These are phyloP conservation scores for Ophioderma brevispina DNA, from an alignment of 35 echinoderm and acorn worm species.

Conservation along the genomic window DNA sequence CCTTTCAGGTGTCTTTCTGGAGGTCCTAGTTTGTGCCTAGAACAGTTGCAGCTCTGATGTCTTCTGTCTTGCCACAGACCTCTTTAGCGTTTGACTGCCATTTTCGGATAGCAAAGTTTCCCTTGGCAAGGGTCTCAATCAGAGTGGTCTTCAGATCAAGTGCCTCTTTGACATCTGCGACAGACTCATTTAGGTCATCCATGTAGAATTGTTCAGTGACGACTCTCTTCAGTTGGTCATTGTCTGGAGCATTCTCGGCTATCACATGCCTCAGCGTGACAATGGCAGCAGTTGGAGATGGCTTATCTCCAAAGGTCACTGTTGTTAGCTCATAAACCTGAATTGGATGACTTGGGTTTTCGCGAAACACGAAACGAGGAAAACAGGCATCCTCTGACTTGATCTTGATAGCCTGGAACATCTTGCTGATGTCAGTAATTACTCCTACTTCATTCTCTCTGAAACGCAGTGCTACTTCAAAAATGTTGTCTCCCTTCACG, in stretches of 20 bases:
- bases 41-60: slow-evolving; percentile 38
- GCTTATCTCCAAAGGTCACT: slow-evolving; percentile 72
- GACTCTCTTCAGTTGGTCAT: too few species aligned
- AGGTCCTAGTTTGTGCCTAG: slow-evolving; percentile 65
- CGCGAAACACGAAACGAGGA: slow-evolving; percentile 75
- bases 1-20: slow-evolving; percentile 1
- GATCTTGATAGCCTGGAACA: slow-evolving; percentile 74
- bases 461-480: slow-evolving; percentile 73
- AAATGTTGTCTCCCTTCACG: slow-evolving; percentile 72
- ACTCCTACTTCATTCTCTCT: slow-evolving; percentile 72
- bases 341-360: slow-evolving; percentile 69
- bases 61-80: slow-evolving; percentile 69
- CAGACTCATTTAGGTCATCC: too few species aligned
- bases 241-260: too few species aligned
- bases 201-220: too few species aligned
- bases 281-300: slow-evolving; percentile 69
- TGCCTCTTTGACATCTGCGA: slow-evolving; percentile 44
- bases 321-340: slow-evolving; percentile 81
- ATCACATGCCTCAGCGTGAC: too few species aligned
- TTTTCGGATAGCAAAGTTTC: slow-evolving; percentile 74
- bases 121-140: slow-evolving; percentile 58
- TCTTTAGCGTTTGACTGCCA: too few species aligned
- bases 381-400: slow-evolving; percentile 60
- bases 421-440: slow-evolving; percentile 82
- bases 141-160: slow-evolving; percentile 59